These are phyloP conservation scores for Hippocampus zosterae DNA, from an alignment of 2,113 vertebrate genomes.

Conservation along the genomic window DNA sequence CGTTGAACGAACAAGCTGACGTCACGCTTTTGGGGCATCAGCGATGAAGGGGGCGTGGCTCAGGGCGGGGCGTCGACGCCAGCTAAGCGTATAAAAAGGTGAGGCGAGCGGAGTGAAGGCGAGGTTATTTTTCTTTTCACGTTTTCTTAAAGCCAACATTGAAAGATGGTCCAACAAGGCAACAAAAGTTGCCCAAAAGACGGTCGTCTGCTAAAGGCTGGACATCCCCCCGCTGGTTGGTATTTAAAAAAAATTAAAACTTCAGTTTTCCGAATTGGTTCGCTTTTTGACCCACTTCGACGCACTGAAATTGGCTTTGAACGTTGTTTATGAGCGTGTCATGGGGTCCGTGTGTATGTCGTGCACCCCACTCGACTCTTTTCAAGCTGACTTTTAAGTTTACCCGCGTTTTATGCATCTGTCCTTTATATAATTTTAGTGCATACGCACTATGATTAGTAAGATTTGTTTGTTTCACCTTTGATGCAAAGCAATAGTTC, in stretches of 20 bases:
- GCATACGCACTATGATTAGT: too few relatives aligned
- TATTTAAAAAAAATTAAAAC: background rate
- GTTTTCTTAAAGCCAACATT: too few relatives aligned
- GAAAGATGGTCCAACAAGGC: conserved; percentile 62
- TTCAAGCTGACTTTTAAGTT: background rate
- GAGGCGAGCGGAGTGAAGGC: conserved; percentile 3
- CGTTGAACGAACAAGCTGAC: background rate
- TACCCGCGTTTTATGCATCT: background rate
- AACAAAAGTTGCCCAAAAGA: conserved; percentile 53
- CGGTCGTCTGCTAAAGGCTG: conserved; percentile 57
- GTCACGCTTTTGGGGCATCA: background rate
- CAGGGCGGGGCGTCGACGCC: conserved; percentile 20
- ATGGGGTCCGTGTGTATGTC: background rate
- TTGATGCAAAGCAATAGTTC: background rate
- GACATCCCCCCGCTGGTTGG: conserved; percentile 72
- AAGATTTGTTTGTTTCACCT: background rate
- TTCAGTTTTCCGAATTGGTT: background rate
- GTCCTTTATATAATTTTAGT: too few relatives aligned
- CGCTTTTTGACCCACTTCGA: conserved; percentile 4
- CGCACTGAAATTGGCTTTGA: background rate
- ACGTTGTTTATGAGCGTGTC: background rate
- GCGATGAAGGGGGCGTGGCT: background rate
- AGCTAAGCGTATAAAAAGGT: conserved; percentile 51
- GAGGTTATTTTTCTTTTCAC: background rate
- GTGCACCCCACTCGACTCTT: background rate